Evolutionary conservation across 2,797 vertebrate genomes (phyloP).

Genomic region (Capromys pilorides): DNA sequence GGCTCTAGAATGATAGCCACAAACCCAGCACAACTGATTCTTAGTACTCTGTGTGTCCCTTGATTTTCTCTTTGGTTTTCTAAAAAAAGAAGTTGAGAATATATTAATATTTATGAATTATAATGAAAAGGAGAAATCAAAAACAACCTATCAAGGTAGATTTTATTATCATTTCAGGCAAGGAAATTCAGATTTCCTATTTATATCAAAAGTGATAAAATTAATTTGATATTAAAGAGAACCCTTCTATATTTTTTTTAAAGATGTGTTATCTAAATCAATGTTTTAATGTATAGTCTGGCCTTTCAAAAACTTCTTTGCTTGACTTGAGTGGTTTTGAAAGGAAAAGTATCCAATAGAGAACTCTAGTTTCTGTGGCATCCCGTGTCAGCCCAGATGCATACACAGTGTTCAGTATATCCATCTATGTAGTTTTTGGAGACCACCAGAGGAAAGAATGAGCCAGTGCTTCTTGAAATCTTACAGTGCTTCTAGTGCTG

Average conservation of each 20-base stretch:
- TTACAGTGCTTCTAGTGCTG: not conserved
- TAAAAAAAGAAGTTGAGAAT: not conserved
- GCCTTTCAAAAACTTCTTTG: not conserved
- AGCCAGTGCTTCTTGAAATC: not conserved
- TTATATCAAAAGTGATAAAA: not conserved
- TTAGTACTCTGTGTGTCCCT: not conserved
- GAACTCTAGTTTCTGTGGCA: not conserved
- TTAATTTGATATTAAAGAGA: constrained; percentile 1
- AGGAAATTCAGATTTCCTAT: not conserved
- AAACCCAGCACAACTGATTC: not conserved
- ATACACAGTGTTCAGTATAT: not conserved
- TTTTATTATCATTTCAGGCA: constrained; percentile 4
- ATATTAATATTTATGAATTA: not conserved
- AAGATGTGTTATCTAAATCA: not conserved
- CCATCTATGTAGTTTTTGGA: not conserved
- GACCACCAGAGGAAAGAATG: not conserved
- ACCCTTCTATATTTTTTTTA: not conserved
- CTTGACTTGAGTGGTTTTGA: not conserved
- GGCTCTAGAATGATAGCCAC: not conserved
- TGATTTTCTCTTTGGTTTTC: not conserved
- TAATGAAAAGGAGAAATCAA: not conserved
- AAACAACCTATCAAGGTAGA: not conserved
- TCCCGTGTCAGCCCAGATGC: not conserved
- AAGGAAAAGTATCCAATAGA: not conserved
- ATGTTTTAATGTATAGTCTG: not conserved